phyloP scores from a whole-genome alignment of 1,140 invertebrate species.

The Radopholus similis region DNA sequence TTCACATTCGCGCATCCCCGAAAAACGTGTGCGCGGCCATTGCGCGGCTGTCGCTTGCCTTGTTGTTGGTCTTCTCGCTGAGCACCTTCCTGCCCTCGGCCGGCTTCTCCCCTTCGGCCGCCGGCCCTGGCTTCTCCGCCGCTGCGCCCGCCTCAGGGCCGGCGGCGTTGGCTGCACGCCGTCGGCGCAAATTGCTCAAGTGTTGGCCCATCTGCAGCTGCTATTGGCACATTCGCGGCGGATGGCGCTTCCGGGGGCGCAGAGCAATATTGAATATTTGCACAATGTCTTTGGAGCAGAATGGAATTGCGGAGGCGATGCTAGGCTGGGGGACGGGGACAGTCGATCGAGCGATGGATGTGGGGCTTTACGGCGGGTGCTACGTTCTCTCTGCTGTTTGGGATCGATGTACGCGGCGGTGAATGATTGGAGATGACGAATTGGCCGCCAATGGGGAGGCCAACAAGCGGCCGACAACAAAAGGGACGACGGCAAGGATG shows the following conservation, averaged over 20 bases:
- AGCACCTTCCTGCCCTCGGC: no score
- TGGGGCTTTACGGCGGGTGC: not conserved
- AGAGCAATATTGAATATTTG: no score
- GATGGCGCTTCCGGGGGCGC: no score
- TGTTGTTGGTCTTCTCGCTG: not conserved
- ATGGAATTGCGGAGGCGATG: no score
- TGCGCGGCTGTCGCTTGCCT: no score
- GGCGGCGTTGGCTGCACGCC: not conserved
- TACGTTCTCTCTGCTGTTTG: not conserved
- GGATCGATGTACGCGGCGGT: not conserved
- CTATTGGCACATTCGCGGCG: no score
- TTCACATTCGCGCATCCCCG: no score
- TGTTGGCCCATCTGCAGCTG: not conserved
- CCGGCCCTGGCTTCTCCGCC: not conserved
- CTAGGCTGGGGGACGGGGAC: no score
- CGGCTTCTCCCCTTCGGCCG: no score
- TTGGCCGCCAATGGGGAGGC: not conserved
- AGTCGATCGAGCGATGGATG: not conserved
- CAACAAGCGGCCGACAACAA: not conserved
- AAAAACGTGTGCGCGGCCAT: no score
- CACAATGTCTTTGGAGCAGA: no score
- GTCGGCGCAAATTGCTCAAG: not conserved
- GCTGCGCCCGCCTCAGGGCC: not conserved
- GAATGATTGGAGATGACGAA: slow-evolving; percentile 3
- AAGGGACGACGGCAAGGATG: not conserved